Base-by-base conservation (phyloP, 2,113 vertebrate species). In the Pteropus alecto region DNA sequence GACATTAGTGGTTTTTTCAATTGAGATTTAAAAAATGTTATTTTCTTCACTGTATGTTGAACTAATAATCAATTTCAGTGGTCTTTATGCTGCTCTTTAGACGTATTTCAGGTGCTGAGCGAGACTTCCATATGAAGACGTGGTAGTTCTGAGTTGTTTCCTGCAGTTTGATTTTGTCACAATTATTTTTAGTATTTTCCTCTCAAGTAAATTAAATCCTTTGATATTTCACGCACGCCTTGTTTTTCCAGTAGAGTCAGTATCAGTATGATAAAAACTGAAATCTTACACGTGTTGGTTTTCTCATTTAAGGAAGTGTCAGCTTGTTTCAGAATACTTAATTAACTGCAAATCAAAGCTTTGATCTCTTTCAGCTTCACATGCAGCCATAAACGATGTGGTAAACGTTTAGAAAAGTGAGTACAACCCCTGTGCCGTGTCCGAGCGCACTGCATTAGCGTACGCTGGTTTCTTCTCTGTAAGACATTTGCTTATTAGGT, bases 101-200 rank as follows among this genome's bases (percentile, higher is more conserved):
- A 78, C 46, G 73, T 90, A 65, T 83, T 96, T 77, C 96, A 96
- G 97, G 97, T 97, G 96, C 98, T 97, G 90, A 38, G 96, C 94
- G 81, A 78, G 96, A 94, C 90, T 89, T 83, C n/a, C 79, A 1
- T 21, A 0, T 38, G 81, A 82, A 87, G 95, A 93, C 94, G 88
- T 28, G 16, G 54, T 87, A 43, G 43, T 74, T 86, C 48, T 88
- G 28, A 82, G 87, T 48, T 83, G 15, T 92, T 87, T 89, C 68
- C 74, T 93, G 70, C 84, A 71, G 51, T 87, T 96, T 70, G 83
- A 33, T 96, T 93, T 93, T 96, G 87, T 96, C 82, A 65, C 48
- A 21, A 4, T 94, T 88, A 35, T 26, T 87, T 46, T 70, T 61
- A 56, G 38, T 73, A 77, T 60, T 78, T 67, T 60, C 13, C 28